Conservation (phyloP, 2,797 vertebrate genomes). For the Malacoraja senta region DNA sequence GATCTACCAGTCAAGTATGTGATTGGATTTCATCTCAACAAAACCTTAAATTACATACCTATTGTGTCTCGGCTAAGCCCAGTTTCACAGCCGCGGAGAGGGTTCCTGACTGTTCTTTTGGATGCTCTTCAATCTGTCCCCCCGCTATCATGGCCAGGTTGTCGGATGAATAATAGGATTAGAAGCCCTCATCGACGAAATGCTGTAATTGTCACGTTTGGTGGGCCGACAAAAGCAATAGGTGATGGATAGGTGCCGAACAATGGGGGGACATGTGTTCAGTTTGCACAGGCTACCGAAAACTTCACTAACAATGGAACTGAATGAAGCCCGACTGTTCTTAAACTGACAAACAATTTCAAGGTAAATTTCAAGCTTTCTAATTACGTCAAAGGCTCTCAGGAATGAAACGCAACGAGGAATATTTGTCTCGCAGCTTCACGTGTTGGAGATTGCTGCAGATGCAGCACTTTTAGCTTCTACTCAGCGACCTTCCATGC, state of each 20-base stretch:
- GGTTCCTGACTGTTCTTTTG: constrained; percentile 69
- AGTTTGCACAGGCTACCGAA: constrained; percentile 47
- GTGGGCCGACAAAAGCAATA: constrained; percentile 59
- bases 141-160: constrained; percentile 69
- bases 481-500: constrained; percentile 35
- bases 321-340: constrained; percentile 33
- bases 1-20: constrained; percentile 98
- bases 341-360: constrained; percentile 39
- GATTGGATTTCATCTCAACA: constrained; percentile 99
- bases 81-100: constrained; percentile 76
- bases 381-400: constrained; percentile 24
- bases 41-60: constrained; percentile 99
- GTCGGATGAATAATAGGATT: constrained; percentile 93
- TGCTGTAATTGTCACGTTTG: constrained; percentile 69
- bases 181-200: constrained; percentile 69
- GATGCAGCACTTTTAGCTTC: constrained; percentile 40
- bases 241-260: constrained; percentile 50
- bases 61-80: constrained; percentile 87
- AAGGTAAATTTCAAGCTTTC: constrained; percentile 38
- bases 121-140: constrained; percentile 66
- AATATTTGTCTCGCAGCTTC: constrained; percentile 33
- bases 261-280: constrained; percentile 51
- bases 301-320: constrained; percentile 38
- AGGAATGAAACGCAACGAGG: constrained; percentile 29
- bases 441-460: constrained; percentile 38